Conservation (phyloP, 23 tunicate genomes). For the Trididemnum clinides region DNA sequence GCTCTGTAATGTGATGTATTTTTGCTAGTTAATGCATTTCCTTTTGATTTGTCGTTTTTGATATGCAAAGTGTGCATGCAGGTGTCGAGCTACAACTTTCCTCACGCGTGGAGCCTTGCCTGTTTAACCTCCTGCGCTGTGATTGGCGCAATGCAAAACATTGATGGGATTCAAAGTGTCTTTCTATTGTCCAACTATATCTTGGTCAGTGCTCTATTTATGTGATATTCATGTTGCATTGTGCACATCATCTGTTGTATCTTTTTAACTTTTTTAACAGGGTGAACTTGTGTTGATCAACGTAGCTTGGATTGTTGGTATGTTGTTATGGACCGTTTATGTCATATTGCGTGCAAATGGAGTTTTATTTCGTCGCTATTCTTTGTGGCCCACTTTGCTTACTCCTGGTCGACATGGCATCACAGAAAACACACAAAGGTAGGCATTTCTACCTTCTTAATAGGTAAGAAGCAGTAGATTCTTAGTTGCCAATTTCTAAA, state of each 20-base stretch:
- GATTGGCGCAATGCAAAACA: slow-evolving; percentile 79
- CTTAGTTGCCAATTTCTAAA: too few relatives aligned
- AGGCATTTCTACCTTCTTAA: too few relatives aligned
- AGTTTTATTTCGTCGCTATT: slow-evolving; percentile 27
- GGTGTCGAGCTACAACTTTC: slow-evolving; percentile 75
- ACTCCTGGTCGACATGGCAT: slow-evolving; percentile 19
- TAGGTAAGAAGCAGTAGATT: too few relatives aligned
- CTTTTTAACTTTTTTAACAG: slow-evolving; percentile 21
- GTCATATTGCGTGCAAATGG: slow-evolving; percentile 39
- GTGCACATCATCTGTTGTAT: background rate
- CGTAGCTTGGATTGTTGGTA: slow-evolving; percentile 60
- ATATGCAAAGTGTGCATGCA: too few relatives aligned
- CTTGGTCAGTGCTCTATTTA: slow-evolving; percentile 30
- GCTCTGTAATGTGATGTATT: too few relatives aligned
- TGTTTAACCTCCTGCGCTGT: slow-evolving; percentile 51
- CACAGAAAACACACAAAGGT: slow-evolving; percentile 56
- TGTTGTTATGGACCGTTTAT: slow-evolving; percentile 44
- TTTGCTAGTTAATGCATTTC: too few relatives aligned
- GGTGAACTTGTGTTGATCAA: slow-evolving; percentile 85
- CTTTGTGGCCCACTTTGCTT: slow-evolving; percentile 75
- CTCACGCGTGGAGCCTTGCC: slow-evolving; percentile 44
- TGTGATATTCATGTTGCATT: background rate
- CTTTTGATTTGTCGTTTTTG: too few relatives aligned
- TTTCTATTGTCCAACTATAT: slow-evolving; percentile 74
- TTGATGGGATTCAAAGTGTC: slow-evolving; percentile 63